Evolutionary conservation across 2,888 invertebrate species (phyloP), one percentile per base, ranked within the genome.

Genomic region (Plebejus argus): DNA sequence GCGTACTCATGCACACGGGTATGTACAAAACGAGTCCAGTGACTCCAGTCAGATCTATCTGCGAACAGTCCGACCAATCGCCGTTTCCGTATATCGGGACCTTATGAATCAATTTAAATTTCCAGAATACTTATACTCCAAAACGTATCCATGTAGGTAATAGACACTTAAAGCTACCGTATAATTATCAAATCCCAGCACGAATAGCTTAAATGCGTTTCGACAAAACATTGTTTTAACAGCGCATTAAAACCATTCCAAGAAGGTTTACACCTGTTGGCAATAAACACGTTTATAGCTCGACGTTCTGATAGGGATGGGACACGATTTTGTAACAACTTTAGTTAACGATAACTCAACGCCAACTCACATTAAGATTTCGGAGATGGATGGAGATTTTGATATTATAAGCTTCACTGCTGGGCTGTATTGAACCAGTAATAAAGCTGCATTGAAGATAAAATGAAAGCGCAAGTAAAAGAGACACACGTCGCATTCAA

Each of bases 171-270:
- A 58, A 20, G 61, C 61, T 61, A 61, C 61, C 61, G 61, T 10
- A 23, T 61, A 15, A 66, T 66, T 15, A 66, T 33, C 15, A 66
- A 66, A 66, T 61, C 66, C 12, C 66, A 23, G 12, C 66, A 28
- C 66, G 66, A 66, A 23, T 23, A 4, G 61, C 1, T 20, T 66
- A n/a, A n/a, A 66, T 33, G 18, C 28, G 66, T 66, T 66, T 66
- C 28, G 66, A 66, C 28, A 18, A 66, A 66, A 66, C 61, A 66
- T 28, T 33, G 66, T 66, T 33, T 66, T 66, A 66, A 66, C 66
- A 20, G 1, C 66, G 23, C 66, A 28, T 66, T 66, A 66, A 66
- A 28, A 66, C 6, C 66, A 6, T 66, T 66, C 66, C 66, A 33
- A 66, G 66, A 66, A 66, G 18, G 66, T 66, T 66, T 33, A 28